Conservation (phyloP, 2,888 invertebrate species). For the Rhamnusium bicolor region DNA sequence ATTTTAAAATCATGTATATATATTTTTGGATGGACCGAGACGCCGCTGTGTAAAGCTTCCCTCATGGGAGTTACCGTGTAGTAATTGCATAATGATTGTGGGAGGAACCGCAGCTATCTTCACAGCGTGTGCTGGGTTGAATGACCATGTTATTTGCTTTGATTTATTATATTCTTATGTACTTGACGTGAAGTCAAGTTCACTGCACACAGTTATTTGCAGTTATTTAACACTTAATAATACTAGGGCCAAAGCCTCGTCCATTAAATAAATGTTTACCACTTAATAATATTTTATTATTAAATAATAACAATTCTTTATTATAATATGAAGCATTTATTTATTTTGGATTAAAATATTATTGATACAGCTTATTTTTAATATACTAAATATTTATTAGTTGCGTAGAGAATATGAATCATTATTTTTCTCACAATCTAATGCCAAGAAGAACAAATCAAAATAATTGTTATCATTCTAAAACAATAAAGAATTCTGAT, state of each 20-base stretch:
- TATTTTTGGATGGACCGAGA: not conserved
- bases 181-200: slow-evolving; percentile 33
- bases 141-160: slow-evolving; percentile 50
- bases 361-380: no score
- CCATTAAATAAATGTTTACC: not conserved
- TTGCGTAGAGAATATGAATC: no score
- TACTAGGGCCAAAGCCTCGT: slow-evolving; percentile 17
- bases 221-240: slow-evolving; percentile 35
- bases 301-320: no score
- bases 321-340: no score
- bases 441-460: no score
- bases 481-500: no score
- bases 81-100: slow-evolving; percentile 49
- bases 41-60: slow-evolving; percentile 17
- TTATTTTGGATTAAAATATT: no score
- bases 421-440: no score
- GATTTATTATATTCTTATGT: slow-evolving; percentile 47
- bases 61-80: slow-evolving; percentile 30
- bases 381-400: no score
- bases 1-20: no score
- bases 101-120: slow-evolving; percentile 43
- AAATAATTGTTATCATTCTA: no score
- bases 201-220: slow-evolving; percentile 38
- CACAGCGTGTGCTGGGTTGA: slow-evolving; percentile 48
- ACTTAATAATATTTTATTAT: not conserved